A percentile compares a stretch with the other conserved stretches of the same genome.
Conservation (phyloP, 2,113 vertebrate genomes). For the Syrmaticus mikado region DNA sequence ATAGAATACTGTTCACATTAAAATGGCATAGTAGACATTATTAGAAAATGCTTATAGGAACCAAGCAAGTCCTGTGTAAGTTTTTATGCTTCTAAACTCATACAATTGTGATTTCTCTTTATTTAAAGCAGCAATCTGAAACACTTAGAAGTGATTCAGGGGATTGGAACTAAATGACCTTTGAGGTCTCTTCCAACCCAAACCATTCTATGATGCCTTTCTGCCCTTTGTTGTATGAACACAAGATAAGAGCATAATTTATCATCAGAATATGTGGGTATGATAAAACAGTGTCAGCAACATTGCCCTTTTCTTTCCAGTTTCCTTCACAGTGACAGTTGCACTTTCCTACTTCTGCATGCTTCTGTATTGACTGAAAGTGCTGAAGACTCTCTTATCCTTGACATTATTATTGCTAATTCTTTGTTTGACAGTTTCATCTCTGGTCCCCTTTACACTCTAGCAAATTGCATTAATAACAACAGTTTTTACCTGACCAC, state of each 20-base stretch:
- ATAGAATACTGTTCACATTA: background rate
- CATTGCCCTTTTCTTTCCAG: background rate
- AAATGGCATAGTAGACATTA: background rate
- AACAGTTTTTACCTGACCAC: background rate
- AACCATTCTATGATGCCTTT: background rate
- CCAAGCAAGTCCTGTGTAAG: background rate
- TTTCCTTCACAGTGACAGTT: background rate
- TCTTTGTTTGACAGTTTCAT: background rate
- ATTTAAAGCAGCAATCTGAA: background rate
- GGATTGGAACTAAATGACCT: too few relatives aligned
- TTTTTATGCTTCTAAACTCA: background rate
- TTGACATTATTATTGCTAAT: background rate
- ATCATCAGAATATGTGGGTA: background rate
- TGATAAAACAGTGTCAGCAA: background rate
- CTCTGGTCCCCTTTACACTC: background rate
- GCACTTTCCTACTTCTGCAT: background rate
- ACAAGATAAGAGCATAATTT: background rate
- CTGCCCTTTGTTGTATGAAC: background rate
- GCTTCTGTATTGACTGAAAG: background rate
- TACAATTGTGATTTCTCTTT: background rate
- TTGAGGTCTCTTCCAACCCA: too few relatives aligned
- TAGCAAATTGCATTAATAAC: background rate
- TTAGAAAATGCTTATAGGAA: background rate
- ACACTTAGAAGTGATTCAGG: background rate
- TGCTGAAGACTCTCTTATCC: background rate